phyloP scores from a whole-genome alignment of 2,888 invertebrate species.

The Pseudoips prasinana region DNA sequence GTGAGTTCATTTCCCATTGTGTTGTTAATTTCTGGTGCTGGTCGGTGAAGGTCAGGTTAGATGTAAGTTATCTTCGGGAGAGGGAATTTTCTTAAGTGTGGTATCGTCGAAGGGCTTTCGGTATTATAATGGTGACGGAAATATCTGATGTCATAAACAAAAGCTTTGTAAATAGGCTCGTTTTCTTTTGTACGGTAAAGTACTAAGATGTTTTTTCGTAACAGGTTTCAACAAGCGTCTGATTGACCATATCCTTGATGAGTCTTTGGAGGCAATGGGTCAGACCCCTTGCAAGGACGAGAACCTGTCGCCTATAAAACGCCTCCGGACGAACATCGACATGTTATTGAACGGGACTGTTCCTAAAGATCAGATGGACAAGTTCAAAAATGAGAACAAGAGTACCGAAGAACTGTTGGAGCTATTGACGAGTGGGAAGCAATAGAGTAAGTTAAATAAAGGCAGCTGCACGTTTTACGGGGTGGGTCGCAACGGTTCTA shows the following conservation, averaged over 20 bases:
- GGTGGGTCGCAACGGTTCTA: constrained; percentile 7
- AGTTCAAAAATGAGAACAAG: constrained; percentile 87
- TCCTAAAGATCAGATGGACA: constrained; percentile 89
- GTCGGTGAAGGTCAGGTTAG: constrained; percentile 49
- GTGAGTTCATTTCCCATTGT: constrained; percentile 76
- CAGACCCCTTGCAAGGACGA: constrained; percentile 84
- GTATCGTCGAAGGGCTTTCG: constrained; percentile 16
- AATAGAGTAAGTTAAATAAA: constrained; percentile 4
- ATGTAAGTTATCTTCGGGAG: constrained; percentile 25
- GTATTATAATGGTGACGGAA: constrained; percentile 33
- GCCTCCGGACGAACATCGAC: constrained; percentile 88
- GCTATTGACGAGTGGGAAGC: constrained; percentile 82
- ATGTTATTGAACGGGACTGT: constrained; percentile 91
- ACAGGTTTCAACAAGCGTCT: constrained; percentile 85
- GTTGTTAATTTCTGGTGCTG: constrained; percentile 70
- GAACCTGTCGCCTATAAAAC: constrained; percentile 81
- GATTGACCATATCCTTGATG: constrained; percentile 90
- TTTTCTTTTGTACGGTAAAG: constrained; percentile 3
- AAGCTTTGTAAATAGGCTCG: constrained; percentile 39
- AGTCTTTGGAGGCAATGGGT: constrained; percentile 89
- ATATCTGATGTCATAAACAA: too few relatives aligned
- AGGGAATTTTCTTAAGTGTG: constrained; percentile 13
- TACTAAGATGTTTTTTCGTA: constrained; percentile 28
- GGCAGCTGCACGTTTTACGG: constrained; percentile 2
- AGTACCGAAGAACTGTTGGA: constrained; percentile 91